A percentile compares a stretch with the other conserved stretches of the same genome.
Conservation (phyloP, 1,140 invertebrate species). For the Diorhabda sublineata region DNA sequence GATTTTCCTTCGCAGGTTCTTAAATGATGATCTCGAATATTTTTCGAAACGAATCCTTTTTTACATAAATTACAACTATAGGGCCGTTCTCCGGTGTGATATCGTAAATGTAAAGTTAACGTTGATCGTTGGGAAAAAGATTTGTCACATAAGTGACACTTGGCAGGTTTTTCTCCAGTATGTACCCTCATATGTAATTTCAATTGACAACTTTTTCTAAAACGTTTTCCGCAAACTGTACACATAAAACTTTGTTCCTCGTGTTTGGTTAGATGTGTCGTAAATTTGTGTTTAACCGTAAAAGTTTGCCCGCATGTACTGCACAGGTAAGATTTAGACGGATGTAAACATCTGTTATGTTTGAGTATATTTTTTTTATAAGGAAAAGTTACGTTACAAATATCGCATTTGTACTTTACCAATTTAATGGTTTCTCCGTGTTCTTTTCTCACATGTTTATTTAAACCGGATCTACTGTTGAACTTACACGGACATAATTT, state of each 20-base stretch:
- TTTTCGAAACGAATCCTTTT: slow-evolving; percentile 59
- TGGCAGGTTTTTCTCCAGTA: slow-evolving; percentile 49
- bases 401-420: not conserved
- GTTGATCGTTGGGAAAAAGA: slow-evolving; percentile 52
- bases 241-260: not conserved
- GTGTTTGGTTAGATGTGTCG: not conserved
- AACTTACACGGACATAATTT: too few relatives aligned
- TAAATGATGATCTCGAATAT: slow-evolving; percentile 38
- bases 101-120: slow-evolving; percentile 53
- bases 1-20: not conserved
- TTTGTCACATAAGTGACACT: slow-evolving; percentile 52
- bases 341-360: not conserved
- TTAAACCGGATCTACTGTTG: too few relatives aligned
- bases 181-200: slow-evolving; percentile 60
- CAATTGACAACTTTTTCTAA: slow-evolving; percentile 58
- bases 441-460: not conserved
- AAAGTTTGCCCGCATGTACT: not conserved
- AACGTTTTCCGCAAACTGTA: slow-evolving; percentile 53
- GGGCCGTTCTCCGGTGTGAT: slow-evolving; percentile 59
- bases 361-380: not conserved
- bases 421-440: not conserved
- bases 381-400: not conserved
- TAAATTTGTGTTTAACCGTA: not conserved
- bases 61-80: slow-evolving; percentile 65
- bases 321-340: not conserved